phyloP scores from a whole-genome alignment of 2,888 invertebrate species.

The Hirtodrosophila histrioides region DNA sequence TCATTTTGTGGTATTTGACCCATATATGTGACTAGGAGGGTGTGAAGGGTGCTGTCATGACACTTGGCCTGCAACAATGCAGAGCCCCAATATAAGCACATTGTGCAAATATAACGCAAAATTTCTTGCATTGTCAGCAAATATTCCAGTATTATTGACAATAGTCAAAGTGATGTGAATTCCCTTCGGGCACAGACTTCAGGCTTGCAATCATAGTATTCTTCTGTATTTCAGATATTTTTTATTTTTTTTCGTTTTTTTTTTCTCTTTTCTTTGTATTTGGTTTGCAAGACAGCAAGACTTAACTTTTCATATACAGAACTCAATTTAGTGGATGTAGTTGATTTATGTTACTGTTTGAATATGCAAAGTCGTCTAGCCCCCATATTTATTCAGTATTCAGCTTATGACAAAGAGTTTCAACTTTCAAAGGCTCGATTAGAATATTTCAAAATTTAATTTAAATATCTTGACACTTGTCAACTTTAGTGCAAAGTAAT shows the following conservation, averaged over 20 bases:
- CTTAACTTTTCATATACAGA: too few relatives aligned
- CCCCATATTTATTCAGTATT: too few relatives aligned
- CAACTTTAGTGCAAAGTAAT: too few relatives aligned
- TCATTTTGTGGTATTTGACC: conserved; percentile 55
- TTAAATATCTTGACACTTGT: too few relatives aligned
- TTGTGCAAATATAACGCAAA: conserved; percentile 47
- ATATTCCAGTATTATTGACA: conserved; percentile 31
- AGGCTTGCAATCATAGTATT: conserved; percentile 13
- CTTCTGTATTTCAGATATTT: too few relatives aligned
- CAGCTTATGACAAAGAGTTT: too few relatives aligned
- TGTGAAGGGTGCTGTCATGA: neutral
- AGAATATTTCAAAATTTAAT: too few relatives aligned
- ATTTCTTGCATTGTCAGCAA: conserved; percentile 43
- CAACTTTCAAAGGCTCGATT: too few relatives aligned
- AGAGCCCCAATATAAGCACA: conserved; percentile 49
- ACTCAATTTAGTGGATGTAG: neutral
- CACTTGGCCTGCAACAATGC: conserved; percentile 45
- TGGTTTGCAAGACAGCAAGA: too few relatives aligned
- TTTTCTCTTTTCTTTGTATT: too few relatives aligned
- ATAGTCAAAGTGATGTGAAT: conserved; percentile 19
- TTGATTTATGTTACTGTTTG: conserved; percentile 3
- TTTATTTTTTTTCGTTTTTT: too few relatives aligned
- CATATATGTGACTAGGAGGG: conserved; percentile 36
- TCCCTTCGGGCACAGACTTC: conserved; percentile 15
- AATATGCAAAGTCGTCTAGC: neutral